phyloP scores from a whole-genome alignment of 2,113 vertebrate species.

The Ceyx melanurus region DNA sequence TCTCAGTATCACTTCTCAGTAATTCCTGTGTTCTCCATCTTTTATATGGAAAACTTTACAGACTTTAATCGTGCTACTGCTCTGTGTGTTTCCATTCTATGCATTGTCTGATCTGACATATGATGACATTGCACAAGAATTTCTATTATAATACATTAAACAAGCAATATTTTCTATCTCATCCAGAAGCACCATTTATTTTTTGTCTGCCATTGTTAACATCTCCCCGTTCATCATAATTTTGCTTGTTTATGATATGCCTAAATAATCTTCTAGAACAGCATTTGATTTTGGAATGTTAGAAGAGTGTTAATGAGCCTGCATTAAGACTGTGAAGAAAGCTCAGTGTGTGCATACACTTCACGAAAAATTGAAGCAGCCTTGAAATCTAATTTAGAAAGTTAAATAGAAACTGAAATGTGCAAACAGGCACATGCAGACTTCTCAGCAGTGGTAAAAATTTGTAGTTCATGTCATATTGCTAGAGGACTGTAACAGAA shows the following conservation, averaged over 20 bases:
- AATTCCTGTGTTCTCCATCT: neutral
- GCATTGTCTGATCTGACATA: neutral
- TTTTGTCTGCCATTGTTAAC: constrained; percentile 1
- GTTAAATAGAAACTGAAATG: neutral
- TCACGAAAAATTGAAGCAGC: constrained; percentile 3
- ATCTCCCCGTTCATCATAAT: neutral
- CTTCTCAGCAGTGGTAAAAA: neutral
- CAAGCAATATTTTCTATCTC: neutral
- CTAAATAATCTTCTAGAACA: neutral
- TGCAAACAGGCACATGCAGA: neutral
- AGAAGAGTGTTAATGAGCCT: neutral
- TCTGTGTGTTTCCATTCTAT: neutral
- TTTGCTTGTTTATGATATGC: neutral
- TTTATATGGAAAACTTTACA: neutral
- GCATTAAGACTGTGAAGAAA: neutral
- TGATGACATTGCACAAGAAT: neutral
- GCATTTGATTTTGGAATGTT: neutral
- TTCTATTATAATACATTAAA: neutral
- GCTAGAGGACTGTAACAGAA: neutral
- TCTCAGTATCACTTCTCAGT: neutral
- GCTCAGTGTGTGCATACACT: neutral
- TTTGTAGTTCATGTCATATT: neutral
- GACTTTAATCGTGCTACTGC: neutral
- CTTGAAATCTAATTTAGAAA: constrained; percentile 27
- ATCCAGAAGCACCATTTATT: neutral